phyloP scores from a whole-genome alignment of 2,113 vertebrate genomes.

The Tyrannus savana region DNA sequence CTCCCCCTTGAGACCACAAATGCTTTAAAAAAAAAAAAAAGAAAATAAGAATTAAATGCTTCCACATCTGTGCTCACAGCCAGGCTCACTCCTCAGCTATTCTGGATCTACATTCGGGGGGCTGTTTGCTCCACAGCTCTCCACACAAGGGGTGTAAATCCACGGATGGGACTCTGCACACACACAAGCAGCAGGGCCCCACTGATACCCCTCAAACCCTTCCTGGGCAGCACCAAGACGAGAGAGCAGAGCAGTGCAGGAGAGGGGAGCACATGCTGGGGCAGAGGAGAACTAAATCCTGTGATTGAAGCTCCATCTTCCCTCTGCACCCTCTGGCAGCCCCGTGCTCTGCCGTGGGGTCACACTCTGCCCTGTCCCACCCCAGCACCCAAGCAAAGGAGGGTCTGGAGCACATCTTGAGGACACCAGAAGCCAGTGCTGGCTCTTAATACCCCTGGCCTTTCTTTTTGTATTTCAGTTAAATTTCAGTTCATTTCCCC shows the following conservation, averaged over 20 bases:
- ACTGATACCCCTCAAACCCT: rapidly evolving
- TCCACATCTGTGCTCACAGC: background rate
- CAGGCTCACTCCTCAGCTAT: background rate
- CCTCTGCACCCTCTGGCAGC: background rate
- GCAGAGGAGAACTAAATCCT: background rate
- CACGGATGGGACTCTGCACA: rapidly evolving
- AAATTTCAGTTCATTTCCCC: background rate
- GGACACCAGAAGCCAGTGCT: background rate
- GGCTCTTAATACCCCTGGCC: background rate
- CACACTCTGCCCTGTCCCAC: background rate
- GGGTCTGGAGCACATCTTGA: background rate
- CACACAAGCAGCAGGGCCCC: background rate
- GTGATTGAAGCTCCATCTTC: background rate
- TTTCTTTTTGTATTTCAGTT: background rate
- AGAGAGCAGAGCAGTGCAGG: background rate
- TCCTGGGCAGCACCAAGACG: rapidly evolving
- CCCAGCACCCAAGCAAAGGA: background rate
- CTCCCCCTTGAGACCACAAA: background rate
- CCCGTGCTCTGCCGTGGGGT: background rate
- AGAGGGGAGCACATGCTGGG: rapidly evolving
- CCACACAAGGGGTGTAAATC: background rate
- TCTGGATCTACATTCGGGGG: background rate
- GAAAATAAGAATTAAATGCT: background rate
- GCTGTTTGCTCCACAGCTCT: background rate
- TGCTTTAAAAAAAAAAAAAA: background rate